A percentile compares a stretch with the other conserved stretches of the same genome.
These are phyloP conservation scores for Stichopus chloronotus DNA, from an alignment of 35 echinoderm and acorn worm genomes.

Conservation along the genomic window DNA sequence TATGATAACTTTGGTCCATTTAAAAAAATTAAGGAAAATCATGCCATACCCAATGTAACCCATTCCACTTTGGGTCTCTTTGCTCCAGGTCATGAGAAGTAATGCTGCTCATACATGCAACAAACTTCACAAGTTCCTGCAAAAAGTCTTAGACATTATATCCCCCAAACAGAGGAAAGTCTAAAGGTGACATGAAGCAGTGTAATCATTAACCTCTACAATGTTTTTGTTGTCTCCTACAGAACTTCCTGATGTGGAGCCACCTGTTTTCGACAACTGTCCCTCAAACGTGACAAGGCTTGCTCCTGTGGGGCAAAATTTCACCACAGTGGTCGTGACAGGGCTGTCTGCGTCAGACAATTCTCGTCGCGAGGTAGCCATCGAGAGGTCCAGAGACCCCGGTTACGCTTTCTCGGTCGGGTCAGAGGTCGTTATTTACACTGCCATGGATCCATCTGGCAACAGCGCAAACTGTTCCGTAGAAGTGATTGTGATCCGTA, in stretches of 20 bases:
- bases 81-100: too few species aligned
- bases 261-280: not conserved
- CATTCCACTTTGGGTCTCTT: too few species aligned
- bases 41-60: too few species aligned
- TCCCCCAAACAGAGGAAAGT: too few species aligned
- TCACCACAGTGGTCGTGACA: not conserved
- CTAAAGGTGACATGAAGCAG: too few species aligned
- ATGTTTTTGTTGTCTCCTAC: not conserved
- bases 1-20: too few species aligned
- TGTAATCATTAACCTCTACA: too few species aligned
- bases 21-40: too few species aligned
- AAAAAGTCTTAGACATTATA: too few species aligned
- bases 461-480: slow-evolving; percentile 15
- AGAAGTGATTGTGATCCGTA: slow-evolving; percentile 39
- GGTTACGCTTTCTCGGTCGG: not conserved
- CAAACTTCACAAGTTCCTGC: too few species aligned
- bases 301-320: not conserved
- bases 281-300: slow-evolving; percentile 17
- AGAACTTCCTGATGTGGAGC: not conserved
- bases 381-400: not conserved
- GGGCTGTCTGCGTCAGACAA: not conserved
- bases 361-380: not conserved
- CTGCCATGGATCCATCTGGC: not conserved
- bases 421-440: not conserved
- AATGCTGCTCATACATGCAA: too few species aligned